Conservation (phyloP, 2,113 vertebrate species). For the Miniopterus natalensis region DNA sequence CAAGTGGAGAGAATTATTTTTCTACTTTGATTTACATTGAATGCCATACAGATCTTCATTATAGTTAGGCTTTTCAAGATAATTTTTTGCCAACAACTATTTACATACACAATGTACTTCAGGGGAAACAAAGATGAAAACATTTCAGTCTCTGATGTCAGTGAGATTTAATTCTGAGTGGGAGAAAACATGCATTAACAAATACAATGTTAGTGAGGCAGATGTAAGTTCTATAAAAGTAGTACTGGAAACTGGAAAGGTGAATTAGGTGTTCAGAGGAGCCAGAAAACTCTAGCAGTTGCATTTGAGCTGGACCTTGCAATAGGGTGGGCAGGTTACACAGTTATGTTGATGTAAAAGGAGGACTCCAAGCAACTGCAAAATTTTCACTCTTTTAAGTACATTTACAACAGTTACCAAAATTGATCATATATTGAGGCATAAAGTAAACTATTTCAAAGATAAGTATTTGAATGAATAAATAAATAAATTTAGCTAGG, state of each 20-base stretch:
- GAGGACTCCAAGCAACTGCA: background rate
- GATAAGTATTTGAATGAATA: background rate
- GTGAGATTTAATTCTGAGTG: constrained; percentile 41
- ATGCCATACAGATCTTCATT: constrained; percentile 13
- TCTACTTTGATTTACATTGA: constrained; percentile 24
- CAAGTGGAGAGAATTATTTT: constrained; percentile 10
- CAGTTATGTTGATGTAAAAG: background rate
- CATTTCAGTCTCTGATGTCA: background rate
- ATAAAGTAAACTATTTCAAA: background rate
- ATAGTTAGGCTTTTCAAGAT: constrained; percentile 1
- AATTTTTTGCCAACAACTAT: constrained; percentile 39
- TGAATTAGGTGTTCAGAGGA: background rate
- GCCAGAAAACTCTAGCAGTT: background rate
- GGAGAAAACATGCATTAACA: constrained; percentile 47
- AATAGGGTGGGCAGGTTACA: background rate
- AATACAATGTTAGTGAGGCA: background rate
- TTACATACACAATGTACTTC: background rate
- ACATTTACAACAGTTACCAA: background rate
- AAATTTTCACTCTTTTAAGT: background rate
- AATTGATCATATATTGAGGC: background rate
- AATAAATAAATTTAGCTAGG: background rate
- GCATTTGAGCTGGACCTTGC: background rate
- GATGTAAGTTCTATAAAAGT: background rate
- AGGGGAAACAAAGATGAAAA: constrained; percentile 36
- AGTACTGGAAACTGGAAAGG: background rate